phyloP scores from a whole-genome alignment of 2,113 vertebrate species.

The Australoheros scitulus region DNA sequence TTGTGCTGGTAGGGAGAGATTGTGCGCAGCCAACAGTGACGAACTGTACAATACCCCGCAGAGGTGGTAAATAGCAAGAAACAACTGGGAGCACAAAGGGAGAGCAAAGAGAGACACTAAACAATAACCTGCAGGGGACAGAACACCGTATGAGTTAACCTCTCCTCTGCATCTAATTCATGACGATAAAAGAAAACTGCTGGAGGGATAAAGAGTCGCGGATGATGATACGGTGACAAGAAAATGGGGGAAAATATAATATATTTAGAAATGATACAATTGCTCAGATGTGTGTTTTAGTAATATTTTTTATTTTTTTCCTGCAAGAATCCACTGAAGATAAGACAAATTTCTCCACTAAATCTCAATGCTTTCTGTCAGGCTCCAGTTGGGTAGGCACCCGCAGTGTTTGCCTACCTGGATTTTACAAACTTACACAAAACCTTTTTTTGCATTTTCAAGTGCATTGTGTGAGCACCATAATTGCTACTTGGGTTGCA shows the following conservation, averaged over 20 bases:
- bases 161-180: conserved; percentile 9
- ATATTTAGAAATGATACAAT: not conserved
- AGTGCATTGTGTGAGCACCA: not conserved
- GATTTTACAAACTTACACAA: not conserved
- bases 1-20: not conserved
- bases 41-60: conserved; percentile 24
- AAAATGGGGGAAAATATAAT: not conserved
- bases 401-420: not conserved
- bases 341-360: not conserved
- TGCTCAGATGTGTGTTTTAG: not conserved
- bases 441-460: not conserved
- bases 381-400: not conserved
- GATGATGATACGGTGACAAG: not conserved
- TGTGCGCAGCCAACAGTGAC: conserved; percentile 11
- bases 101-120: not conserved
- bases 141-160: not conserved
- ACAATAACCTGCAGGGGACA: conserved; percentile 16
- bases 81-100: not conserved
- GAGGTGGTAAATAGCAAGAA: conserved; percentile 30
- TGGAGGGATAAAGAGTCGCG: not conserved
- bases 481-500: not conserved
- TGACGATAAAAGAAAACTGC: not conserved
- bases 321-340: not conserved
- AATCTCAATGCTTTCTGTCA: not conserved
- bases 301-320: not conserved